These are phyloP conservation scores for Drosophila orosa DNA, from an alignment of 1,140 invertebrate genomes.

Conservation along the genomic window DNA sequence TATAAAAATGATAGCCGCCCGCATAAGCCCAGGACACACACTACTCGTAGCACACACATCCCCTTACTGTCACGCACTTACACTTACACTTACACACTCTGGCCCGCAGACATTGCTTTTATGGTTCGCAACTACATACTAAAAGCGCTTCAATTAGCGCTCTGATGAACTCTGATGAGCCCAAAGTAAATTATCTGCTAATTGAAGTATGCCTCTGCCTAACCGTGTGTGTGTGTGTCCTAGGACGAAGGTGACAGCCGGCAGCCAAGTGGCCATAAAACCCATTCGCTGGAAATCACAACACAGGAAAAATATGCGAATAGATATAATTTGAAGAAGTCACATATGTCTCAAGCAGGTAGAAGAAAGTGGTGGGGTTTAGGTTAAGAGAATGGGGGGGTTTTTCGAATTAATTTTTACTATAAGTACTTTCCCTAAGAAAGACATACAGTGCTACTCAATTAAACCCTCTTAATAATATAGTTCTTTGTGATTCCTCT, in stretches of 20 bases:
- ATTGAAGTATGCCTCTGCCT: slow-evolving; percentile 68
- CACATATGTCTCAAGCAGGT: slow-evolving; percentile 3
- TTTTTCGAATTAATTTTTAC: not conserved
- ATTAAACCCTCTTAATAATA: not conserved
- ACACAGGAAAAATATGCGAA: slow-evolving; percentile 48
- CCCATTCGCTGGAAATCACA: slow-evolving; percentile 47
- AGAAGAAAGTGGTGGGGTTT: slow-evolving; percentile 17
- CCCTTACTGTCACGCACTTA: slow-evolving; percentile 1
- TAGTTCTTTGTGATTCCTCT: no score
- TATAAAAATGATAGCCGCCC: no score
- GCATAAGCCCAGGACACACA: not conserved
- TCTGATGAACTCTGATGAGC: slow-evolving; percentile 77
- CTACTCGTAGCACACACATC: not conserved
- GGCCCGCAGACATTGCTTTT: slow-evolving; percentile 58
- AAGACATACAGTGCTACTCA: no score
- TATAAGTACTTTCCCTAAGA: not conserved
- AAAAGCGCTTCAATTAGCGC: slow-evolving; percentile 76
- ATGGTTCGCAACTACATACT: slow-evolving; percentile 65
- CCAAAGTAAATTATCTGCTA: slow-evolving; percentile 78
- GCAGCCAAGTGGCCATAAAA: slow-evolving; percentile 47
- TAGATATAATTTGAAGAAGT: slow-evolving; percentile 32
- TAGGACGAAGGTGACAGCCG: slow-evolving; percentile 20
- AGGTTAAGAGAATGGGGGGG: not conserved
- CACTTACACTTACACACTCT: slow-evolving; percentile 25
- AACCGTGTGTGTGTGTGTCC: slow-evolving; percentile 1